A percentile compares a stretch with the other conserved stretches of the same genome.
Conservation (phyloP, 2,797 vertebrate species). For the Neoniphon sammara region DNA sequence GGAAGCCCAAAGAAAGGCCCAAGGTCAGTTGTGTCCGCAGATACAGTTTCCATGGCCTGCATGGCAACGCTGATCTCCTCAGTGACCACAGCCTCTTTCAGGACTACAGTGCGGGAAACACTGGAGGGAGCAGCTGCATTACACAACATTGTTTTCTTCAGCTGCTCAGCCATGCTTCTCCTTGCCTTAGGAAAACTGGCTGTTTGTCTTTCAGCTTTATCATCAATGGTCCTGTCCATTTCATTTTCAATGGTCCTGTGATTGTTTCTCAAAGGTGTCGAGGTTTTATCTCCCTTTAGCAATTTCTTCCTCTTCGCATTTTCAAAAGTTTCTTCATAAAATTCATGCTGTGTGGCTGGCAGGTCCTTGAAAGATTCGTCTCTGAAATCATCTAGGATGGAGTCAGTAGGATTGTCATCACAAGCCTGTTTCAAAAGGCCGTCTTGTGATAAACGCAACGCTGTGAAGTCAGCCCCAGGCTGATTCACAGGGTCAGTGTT, state of each 20-base stretch:
- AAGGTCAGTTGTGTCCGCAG: conserved; percentile 81
- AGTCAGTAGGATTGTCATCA: conserved; percentile 49
- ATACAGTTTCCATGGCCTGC: conserved; percentile 81
- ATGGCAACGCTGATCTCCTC: conserved; percentile 89
- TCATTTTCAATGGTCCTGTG: neutral
- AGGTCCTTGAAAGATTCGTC: conserved; percentile 78
- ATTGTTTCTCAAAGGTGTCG: conserved; percentile 40
- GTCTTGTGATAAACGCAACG: conserved; percentile 16
- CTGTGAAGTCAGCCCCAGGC: neutral
- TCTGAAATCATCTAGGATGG: conserved; percentile 47
- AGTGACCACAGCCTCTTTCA: conserved; percentile 86
- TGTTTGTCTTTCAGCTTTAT: conserved; percentile 5
- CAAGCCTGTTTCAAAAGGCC: neutral
- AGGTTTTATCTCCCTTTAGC: conserved; percentile 43
- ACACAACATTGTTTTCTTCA: conserved; percentile 90
- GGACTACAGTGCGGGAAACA: conserved; percentile 81
- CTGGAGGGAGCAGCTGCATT: conserved; percentile 86
- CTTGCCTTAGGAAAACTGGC: conserved; percentile 53
- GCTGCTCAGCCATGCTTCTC: conserved; percentile 86
- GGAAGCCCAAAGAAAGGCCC: conserved; percentile 97
- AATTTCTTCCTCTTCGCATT: conserved; percentile 46
- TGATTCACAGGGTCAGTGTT: conserved; percentile 10
- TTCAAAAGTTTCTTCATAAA: conserved; percentile 66
- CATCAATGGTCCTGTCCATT: neutral
- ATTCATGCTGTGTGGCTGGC: conserved; percentile 85